phyloP scores from a whole-genome alignment of 2,797 vertebrate genomes.

The Diglossa cyanea region DNA sequence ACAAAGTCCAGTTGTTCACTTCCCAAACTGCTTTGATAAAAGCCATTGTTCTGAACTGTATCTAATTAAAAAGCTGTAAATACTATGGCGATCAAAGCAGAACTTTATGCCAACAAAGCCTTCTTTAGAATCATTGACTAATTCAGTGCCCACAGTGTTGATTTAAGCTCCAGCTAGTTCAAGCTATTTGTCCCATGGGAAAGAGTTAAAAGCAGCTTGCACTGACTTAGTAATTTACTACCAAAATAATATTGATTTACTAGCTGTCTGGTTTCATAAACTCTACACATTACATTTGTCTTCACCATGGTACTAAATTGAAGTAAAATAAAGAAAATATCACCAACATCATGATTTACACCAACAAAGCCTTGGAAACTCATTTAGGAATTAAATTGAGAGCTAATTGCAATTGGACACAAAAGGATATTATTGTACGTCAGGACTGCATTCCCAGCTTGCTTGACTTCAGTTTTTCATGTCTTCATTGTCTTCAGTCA shows the following conservation, averaged over 20 bases:
- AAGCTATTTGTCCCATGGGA: conserved; percentile 70
- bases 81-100: conserved; percentile 65
- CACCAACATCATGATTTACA: conserved; percentile 22
- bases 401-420: conserved; percentile 22
- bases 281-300: conserved; percentile 49
- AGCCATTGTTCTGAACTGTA: conserved; percentile 58
- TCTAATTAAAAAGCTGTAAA: conserved; percentile 65
- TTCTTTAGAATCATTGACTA: conserved; percentile 59
- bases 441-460: neutral
- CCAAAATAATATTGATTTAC: conserved; percentile 73
- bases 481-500: neutral
- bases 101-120: conserved; percentile 60
- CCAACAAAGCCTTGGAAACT: conserved; percentile 29
- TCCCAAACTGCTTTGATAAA: conserved; percentile 56
- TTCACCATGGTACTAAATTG: conserved; percentile 9
- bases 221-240: conserved; percentile 62
- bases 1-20: conserved; percentile 57
- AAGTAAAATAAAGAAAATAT: conserved; percentile 31
- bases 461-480: neutral
- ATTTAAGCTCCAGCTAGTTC: conserved; percentile 67
- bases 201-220: conserved; percentile 70
- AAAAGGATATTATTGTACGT: neutral
- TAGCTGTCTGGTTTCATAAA: conserved; percentile 71
- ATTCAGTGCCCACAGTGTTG: conserved; percentile 60
- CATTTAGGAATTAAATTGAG: conserved; percentile 36